Percentiles rank a stretch among this genome's conserved stretches.
Evolutionary conservation across 2,113 vertebrate species (phyloP).

Genomic region (Bubalus kerabau): DNA sequence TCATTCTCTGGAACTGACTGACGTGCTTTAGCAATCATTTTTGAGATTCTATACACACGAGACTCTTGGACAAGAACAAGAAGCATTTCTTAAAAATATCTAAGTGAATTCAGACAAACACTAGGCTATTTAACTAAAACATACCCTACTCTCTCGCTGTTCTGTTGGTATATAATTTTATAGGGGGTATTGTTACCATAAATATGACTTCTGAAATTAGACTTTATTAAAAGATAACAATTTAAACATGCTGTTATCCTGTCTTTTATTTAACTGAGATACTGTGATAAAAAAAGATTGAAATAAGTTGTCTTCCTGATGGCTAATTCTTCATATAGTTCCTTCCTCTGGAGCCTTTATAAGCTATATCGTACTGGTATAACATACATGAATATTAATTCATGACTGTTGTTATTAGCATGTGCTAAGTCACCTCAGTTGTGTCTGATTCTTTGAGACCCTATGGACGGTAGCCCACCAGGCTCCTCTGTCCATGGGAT

Average conservation of each 20-base stretch:
- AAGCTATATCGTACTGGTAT: not conserved
- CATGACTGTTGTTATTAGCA: not conserved
- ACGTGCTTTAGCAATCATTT: not conserved
- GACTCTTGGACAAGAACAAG: not conserved
- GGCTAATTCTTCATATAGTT: not conserved
- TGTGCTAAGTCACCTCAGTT: not conserved
- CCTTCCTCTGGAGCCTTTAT: not conserved
- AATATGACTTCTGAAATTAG: not conserved
- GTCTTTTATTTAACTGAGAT: not conserved
- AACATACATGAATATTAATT: not conserved
- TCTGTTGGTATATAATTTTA: not conserved
- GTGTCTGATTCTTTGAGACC: not conserved
- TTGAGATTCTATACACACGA: not conserved
- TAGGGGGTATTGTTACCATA: not conserved
- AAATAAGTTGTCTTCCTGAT: not conserved
- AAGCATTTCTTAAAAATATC: conserved; percentile 40
- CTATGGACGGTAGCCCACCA: not conserved
- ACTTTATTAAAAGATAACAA: not conserved
- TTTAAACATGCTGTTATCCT: not conserved
- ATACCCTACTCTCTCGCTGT: not conserved
- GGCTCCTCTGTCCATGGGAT: not conserved
- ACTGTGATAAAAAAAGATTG: not conserved
- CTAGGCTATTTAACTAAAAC: not conserved
- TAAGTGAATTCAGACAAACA: conserved; percentile 27
- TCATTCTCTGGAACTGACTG: conserved; percentile 40